Conservation (phyloP, 2,113 vertebrate species). For the Anarrhichthys ocellatus region DNA sequence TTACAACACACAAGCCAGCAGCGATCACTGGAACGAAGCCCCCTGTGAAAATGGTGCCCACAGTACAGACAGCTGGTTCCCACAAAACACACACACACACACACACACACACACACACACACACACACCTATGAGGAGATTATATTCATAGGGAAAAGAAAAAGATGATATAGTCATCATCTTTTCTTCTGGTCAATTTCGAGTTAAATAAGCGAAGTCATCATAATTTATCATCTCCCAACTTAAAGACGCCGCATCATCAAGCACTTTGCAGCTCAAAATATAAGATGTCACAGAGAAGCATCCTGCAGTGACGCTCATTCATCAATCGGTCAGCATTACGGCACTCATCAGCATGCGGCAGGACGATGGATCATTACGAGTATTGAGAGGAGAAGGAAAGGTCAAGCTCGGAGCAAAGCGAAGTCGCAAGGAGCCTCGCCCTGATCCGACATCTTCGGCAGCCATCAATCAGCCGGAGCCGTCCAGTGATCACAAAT, state of each 20-base stretch:
- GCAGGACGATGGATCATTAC: slow-evolving; percentile 45
- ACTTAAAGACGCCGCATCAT: slow-evolving; percentile 14
- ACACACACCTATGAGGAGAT: neutral
- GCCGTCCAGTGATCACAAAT: slow-evolving; percentile 47
- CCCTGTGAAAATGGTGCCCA: slow-evolving; percentile 24
- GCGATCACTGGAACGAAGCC: slow-evolving; percentile 38
- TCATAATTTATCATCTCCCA: slow-evolving; percentile 32
- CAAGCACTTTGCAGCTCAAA: slow-evolving; percentile 20
- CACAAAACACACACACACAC: slow-evolving; percentile 4
- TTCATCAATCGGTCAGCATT: slow-evolving; percentile 52
- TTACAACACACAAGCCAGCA: slow-evolving; percentile 23
- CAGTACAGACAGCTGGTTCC: slow-evolving; percentile 32
- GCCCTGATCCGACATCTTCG: slow-evolving; percentile 31
- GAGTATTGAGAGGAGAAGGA: slow-evolving; percentile 25
- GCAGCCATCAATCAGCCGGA: slow-evolving; percentile 57
- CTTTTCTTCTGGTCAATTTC: slow-evolving; percentile 3
- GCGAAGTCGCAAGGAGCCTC: slow-evolving; percentile 12
- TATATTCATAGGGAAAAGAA: neutral
- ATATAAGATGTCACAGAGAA: slow-evolving; percentile 14
- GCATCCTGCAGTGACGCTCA: slow-evolving; percentile 2
- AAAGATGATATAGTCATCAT: neutral
- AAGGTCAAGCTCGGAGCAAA: slow-evolving; percentile 49
- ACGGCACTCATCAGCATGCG: slow-evolving; percentile 44
- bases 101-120: slow-evolving; percentile 20
- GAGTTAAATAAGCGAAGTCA: slow-evolving; percentile 12